Base-by-base conservation (phyloP, 2,113 vertebrate genomes). In the Brachionichthys hirsutus region DNA sequence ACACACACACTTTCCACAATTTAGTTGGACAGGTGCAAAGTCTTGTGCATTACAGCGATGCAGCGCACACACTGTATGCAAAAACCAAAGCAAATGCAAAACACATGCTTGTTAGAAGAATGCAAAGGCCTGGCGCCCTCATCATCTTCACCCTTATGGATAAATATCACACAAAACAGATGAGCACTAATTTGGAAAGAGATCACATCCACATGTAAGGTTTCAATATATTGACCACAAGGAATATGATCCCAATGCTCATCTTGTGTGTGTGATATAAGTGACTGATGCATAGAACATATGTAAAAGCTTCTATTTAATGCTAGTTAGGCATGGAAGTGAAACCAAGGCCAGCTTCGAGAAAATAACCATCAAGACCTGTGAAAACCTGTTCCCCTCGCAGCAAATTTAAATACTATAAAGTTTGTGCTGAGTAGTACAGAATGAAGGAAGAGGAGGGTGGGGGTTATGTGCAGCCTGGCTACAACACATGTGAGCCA, bases 391-490 rank as follows among this genome's bases (percentile, higher is more conserved):
- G 66, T 70, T 52, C 60, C 52, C 73, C 79, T 89, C 66, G 73
- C 65, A 58, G 67, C 68, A 67, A 74, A 85, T 85, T 80, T 83
- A 62, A 85, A 81, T 83, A 84, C 76, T 82, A 75, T 81, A 64
- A 83, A 84, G 77, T 83, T 85, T 85, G 67, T 84, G 82, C 81
- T 86, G 83, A 85, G 75, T 76, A 49, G 56, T 78, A 75, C 79
- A 86, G 65, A 86, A 84, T 73, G 44, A 35, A 68, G 69, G 62
- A 65, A 63, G 54, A 69, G 62, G 53, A 45, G 70, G 55, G 70
- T 65, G 76, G 74, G 68, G 77, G 71, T 57, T 60, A 70, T 73
- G 56, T 76, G 65, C 70, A 84, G 71, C 54, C 76, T 53, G 79
- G 66, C 72, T 79, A 79, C 56, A 83, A 82, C 87, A 87, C 81